These are phyloP conservation scores for Pilophorus perplexus DNA, from an alignment of 2,888 invertebrate species.

Conservation along the genomic window DNA sequence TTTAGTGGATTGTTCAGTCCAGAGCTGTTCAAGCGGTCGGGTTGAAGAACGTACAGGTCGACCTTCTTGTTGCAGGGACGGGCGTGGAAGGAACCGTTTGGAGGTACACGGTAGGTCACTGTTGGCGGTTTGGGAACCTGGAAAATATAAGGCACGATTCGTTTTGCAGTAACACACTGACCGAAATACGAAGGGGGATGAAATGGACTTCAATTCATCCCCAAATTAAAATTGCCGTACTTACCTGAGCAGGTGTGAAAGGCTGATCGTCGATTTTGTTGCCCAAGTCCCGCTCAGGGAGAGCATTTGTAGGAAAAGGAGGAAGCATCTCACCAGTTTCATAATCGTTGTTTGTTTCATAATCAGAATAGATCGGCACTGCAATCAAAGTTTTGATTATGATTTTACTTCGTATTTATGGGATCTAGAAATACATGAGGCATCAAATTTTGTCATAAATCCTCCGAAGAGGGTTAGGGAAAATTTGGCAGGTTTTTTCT, in stretches of 20 bases:
- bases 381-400: too few species aligned
- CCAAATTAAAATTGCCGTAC: too few species aligned
- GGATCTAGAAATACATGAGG: too few species aligned
- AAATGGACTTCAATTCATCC: too few species aligned
- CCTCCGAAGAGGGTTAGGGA: too few species aligned
- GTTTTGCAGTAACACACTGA: neutral
- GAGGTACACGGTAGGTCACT: conserved; percentile 56
- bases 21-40: conserved; percentile 72
- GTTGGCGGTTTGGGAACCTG: conserved; percentile 51
- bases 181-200: neutral
- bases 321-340: conserved; percentile 47
- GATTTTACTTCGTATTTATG: conserved; percentile 33
- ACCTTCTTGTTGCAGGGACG: conserved; percentile 84
- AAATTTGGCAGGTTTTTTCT: too few species aligned
- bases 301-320: conserved; percentile 40
- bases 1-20: conserved; percentile 79
- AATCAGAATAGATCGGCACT: conserved; percentile 51
- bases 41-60: conserved; percentile 80
- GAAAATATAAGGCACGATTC: conserved; percentile 34
- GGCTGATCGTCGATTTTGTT: conserved; percentile 17
- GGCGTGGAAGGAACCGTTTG: conserved; percentile 51
- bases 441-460: too few species aligned
- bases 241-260: conserved; percentile 17
- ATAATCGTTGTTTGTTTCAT: conserved; percentile 51
- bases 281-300: conserved; percentile 26